Conservation (phyloP, 2,888 invertebrate species). For the Eremobia ochroleuca region DNA sequence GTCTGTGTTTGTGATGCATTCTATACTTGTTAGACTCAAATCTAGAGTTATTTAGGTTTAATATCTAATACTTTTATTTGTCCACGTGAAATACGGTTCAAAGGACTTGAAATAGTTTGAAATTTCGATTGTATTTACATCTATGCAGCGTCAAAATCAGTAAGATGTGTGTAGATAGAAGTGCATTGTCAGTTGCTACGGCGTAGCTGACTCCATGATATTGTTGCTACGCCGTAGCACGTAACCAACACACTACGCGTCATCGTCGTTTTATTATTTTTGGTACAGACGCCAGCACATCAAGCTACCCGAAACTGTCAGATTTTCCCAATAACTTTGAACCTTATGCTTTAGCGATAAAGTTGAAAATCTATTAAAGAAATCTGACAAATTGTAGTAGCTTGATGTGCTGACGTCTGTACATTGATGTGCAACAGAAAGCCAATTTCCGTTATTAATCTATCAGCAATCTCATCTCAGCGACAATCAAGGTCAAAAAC, state of each 20-base stretch:
- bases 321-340: no score
- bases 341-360: no score
- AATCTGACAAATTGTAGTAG: no score
- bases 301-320: no score
- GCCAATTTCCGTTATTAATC: no score
- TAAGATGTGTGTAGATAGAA: not conserved
- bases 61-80: constrained; percentile 17
- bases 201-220: not conserved
- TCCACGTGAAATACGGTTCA: not conserved
- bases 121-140: not conserved
- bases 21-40: constrained; percentile 27
- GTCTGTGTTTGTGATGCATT: constrained; percentile 42
- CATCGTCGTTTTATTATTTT: not conserved
- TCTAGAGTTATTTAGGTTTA: constrained; percentile 12
- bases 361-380: no score
- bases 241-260: not conserved
- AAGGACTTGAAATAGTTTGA: not conserved
- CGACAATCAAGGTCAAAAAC: no score
- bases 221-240: constrained; percentile 12
- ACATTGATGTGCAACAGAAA: not conserved
- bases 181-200: not conserved
- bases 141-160: not conserved
- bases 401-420: no score
- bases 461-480: no score
- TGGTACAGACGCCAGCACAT: no score